These are phyloP conservation scores for Lates calcarifer DNA, from an alignment of 2,113 vertebrate species.

Conservation along the genomic window DNA sequence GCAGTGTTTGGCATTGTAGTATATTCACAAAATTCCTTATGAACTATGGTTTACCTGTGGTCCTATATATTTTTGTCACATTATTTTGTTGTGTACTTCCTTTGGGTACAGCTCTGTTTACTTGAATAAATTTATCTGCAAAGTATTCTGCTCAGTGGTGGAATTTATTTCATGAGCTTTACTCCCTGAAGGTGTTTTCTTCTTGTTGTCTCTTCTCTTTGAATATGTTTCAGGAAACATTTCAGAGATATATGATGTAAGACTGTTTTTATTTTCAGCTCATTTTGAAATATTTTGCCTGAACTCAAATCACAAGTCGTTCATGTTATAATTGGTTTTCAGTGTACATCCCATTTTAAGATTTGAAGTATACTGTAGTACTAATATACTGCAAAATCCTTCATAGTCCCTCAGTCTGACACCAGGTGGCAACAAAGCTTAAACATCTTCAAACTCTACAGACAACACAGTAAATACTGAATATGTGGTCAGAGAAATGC, in stretches of 20 bases:
- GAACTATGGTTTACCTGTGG: constrained; percentile 85
- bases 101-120: constrained; percentile 92
- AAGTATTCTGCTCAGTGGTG: constrained; percentile 74
- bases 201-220: too few relatives aligned
- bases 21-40: constrained; percentile 80
- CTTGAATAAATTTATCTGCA: constrained; percentile 94
- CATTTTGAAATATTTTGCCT: neutral
- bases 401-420: neutral
- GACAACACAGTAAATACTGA: too few relatives aligned
- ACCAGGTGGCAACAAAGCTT: constrained; percentile 26
- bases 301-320: too few relatives aligned
- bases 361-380: neutral
- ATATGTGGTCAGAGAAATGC: neutral
- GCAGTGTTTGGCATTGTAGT: constrained; percentile 79
- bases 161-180: neutral
- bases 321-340: neutral
- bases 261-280: neutral
- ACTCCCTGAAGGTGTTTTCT: neutral
- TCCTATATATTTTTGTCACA: constrained; percentile 86
- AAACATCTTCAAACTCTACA: neutral
- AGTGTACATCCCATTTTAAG: neutral
- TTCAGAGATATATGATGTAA: too few relatives aligned
- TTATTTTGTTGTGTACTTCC: constrained; percentile 88
- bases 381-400: neutral
- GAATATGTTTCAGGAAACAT: too few relatives aligned